Percentiles rank a stretch among this genome's conserved stretches.
Conservation (phyloP, 1,140 invertebrate species). For the Parasteatoda tepidariorum region DNA sequence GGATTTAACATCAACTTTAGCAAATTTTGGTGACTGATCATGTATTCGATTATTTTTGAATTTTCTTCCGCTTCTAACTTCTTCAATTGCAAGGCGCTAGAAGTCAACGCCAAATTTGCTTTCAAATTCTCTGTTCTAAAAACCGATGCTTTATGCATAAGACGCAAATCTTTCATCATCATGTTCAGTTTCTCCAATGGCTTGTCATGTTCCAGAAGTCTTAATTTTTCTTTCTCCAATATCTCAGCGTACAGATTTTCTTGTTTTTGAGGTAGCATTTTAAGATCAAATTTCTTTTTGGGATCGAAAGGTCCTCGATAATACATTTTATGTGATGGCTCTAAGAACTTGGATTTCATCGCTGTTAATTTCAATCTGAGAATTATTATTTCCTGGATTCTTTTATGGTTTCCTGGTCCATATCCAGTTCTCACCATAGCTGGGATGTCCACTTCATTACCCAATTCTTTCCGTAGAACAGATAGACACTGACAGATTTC, state of each 20-base stretch:
- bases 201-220: neutral
- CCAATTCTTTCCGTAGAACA: constrained; percentile 15
- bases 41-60: constrained; percentile 10
- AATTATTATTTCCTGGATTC: constrained; percentile 16
- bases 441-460: constrained; percentile 4
- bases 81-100: neutral
- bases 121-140: constrained; percentile 24
- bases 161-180: neutral
- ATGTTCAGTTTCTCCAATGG: neutral
- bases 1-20: constrained; percentile 33
- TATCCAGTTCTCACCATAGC: neutral
- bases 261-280: constrained; percentile 21
- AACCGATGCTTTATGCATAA: constrained; percentile 22
- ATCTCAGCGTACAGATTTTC: constrained; percentile 4
- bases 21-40: constrained; percentile 25
- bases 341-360: constrained; percentile 19
- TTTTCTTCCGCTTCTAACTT: neutral
- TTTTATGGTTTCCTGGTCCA: neutral
- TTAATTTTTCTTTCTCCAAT: neutral
- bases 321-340: constrained; percentile 11
- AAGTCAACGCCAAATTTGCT: neutral
- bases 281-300: constrained; percentile 7
- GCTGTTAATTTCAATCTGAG: constrained; percentile 21
- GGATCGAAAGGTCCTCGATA: constrained; percentile 32
- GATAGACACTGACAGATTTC: neutral